Evolutionary conservation across 2,113 vertebrate genomes (phyloP), one percentile per base, ranked within the genome.

Genomic region (Dolichallabes microphthalmus): DNA sequence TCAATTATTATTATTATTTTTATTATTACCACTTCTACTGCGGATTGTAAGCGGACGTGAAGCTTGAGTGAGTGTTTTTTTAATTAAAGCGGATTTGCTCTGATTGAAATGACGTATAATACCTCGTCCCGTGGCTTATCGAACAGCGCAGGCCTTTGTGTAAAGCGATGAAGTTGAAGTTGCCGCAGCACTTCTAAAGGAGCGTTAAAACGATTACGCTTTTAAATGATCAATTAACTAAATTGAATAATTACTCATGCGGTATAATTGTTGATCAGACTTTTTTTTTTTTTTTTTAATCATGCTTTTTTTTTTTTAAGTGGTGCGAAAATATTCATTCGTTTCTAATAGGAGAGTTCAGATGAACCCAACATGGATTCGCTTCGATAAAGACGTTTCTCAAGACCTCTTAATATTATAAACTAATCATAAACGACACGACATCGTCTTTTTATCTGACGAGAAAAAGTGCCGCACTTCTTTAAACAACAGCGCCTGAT

Each of bases 11-110:
- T 27, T 45, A 45, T 45, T 45, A 45, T 45, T 45, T 45, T 45
- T 45, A 45, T 45, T 45, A 45, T 45, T 45, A 45, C 45, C 8
- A 45, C 7, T 45, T 8, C 45, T 45, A 45, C 45, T 9, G 85
- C 87, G 86, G 92, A 90, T 86, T 84, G 88, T 87, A 93, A 91
- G 92, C 92, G 68, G 90, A 90, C 25, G 92, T 91, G 88, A 94
- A 93, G 93, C 91, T 93, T 94, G 92, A 94, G 88, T 90, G 93
- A 92, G 94, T 94, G 87, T 86, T 91, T 90, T 93, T 95, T 95
- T 94, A 94, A 94, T 95, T 94, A 93, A 91, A 92, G 88, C 86
- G 93, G 93, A 94, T 94, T 95, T 94, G 92, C 90, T 89, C 83
- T 91, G 92, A 94, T 94, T 93, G 91, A 93, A 94, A 92, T 93